These are phyloP conservation scores for Thrips palmi DNA, from an alignment of 1,140 invertebrate genomes.

Conservation along the genomic window DNA sequence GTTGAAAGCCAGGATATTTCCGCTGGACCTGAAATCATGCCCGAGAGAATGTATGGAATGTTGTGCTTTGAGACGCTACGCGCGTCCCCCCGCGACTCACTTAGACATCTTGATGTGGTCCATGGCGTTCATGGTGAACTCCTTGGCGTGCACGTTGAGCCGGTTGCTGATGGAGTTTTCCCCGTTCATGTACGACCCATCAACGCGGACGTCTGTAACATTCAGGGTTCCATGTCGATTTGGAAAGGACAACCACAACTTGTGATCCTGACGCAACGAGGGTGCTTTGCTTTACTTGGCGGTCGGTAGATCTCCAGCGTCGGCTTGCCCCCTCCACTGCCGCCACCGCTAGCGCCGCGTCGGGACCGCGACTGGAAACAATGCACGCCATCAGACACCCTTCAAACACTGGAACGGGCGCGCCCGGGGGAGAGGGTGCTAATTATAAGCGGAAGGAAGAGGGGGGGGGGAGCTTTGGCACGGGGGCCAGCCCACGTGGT, in stretches of 20 bases:
- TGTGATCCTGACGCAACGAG: background rate
- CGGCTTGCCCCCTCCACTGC: slow-evolving; percentile 28
- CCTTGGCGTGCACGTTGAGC: slow-evolving; percentile 67
- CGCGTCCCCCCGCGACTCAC: slow-evolving; percentile 14
- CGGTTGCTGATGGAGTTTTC: slow-evolving; percentile 24
- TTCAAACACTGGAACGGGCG: too few relatives aligned
- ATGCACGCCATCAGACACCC: too few relatives aligned
- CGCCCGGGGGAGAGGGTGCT: too few relatives aligned
- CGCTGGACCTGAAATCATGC: background rate
- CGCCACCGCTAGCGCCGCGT: too few relatives aligned
- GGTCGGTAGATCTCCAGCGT: slow-evolving; percentile 74
- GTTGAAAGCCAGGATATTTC: background rate
- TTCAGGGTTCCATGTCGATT: slow-evolving; percentile 1
- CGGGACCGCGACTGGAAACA: too few relatives aligned
- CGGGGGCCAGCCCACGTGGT: too few relatives aligned
- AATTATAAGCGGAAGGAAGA: too few relatives aligned
- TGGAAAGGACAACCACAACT: background rate
- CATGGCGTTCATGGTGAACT: slow-evolving; percentile 52
- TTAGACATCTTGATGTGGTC: slow-evolving; percentile 23
- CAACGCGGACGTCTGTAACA: slow-evolving; percentile 23
- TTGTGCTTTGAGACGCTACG: background rate
- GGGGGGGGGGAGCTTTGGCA: too few relatives aligned
- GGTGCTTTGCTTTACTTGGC: slow-evolving; percentile 39
- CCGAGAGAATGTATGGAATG: background rate
- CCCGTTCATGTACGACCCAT: slow-evolving; percentile 21